Evolutionary conservation across 2,888 invertebrate species (phyloP).

Genomic region (Sarcophaga caerulescens): DNA sequence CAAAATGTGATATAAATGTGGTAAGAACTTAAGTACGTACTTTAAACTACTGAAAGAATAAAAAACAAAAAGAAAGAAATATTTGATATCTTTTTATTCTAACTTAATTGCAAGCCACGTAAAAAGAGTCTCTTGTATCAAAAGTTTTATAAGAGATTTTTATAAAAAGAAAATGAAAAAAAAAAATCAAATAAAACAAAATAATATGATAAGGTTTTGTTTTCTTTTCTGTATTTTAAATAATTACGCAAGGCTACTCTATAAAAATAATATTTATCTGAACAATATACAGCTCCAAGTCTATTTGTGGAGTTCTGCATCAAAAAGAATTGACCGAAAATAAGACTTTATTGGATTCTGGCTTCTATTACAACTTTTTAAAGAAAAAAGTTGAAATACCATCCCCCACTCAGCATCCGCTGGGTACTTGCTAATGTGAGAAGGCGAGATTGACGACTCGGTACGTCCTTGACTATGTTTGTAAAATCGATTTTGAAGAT

Average conservation of each 20-base stretch:
- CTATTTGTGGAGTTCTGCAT: neutral
- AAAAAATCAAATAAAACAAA: slow-evolving; percentile 3
- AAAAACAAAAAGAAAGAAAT: neutral
- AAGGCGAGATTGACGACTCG: too few relatives aligned
- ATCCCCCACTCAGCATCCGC: too few relatives aligned
- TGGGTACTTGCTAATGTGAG: too few relatives aligned
- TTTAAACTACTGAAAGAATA: too few relatives aligned
- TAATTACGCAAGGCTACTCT: slow-evolving; percentile 45
- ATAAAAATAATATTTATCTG: slow-evolving; percentile 37
- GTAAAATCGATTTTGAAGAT: too few relatives aligned
- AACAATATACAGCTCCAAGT: slow-evolving; percentile 32
- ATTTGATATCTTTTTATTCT: neutral
- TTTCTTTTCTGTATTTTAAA: slow-evolving; percentile 3
- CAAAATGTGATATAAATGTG: too few relatives aligned
- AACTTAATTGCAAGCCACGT: neutral
- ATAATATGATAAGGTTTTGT: slow-evolving; percentile 33
- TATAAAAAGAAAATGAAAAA: neutral
- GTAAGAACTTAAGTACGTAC: too few relatives aligned
- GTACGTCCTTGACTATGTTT: too few relatives aligned
- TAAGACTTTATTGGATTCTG: too few relatives aligned
- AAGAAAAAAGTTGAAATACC: too few relatives aligned
- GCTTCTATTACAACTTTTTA: too few relatives aligned
- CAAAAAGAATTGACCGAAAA: too few relatives aligned
- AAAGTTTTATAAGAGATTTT: slow-evolving; percentile 16
- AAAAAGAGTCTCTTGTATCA: slow-evolving; percentile 19